Evolutionary conservation across 2,113 vertebrate species (phyloP).

Genomic region (Hyaena hyaena): DNA sequence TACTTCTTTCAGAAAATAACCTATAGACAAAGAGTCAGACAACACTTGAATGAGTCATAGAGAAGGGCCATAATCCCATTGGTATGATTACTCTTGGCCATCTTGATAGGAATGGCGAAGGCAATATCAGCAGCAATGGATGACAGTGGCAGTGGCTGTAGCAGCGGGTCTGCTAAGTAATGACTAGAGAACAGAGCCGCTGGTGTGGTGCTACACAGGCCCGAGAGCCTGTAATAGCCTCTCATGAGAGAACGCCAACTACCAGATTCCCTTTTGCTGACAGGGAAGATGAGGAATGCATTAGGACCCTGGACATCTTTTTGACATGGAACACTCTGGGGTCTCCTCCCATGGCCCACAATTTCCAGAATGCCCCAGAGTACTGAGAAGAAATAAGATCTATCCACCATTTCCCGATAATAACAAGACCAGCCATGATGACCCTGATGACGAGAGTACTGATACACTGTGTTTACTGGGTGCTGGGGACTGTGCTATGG

Average conservation of each 20-base stretch:
- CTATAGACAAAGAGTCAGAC: background rate
- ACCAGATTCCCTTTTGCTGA: background rate
- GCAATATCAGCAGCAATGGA: fast-evolving
- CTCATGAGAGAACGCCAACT: background rate
- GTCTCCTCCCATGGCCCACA: background rate
- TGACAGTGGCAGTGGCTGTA: fast-evolving
- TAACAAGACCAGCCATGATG: background rate
- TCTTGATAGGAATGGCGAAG: background rate
- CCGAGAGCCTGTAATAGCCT: background rate
- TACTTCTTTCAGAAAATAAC: background rate
- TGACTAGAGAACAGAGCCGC: fast-evolving
- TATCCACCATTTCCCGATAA: background rate
- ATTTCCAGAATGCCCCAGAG: slow-evolving; percentile 14
- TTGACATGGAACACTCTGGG: background rate
- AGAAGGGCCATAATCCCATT: background rate
- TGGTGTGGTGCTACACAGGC: background rate
- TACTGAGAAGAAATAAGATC: background rate
- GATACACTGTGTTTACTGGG: background rate
- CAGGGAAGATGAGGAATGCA: background rate
- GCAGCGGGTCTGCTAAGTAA: background rate
- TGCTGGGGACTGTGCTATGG: background rate
- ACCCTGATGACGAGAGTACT: background rate
- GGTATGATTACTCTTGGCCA: background rate
- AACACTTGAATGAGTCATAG: background rate
- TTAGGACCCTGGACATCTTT: background rate